Evolutionary conservation across 2,113 vertebrate genomes (phyloP).

Genomic region (Neomonachus schauinslandi): DNA sequence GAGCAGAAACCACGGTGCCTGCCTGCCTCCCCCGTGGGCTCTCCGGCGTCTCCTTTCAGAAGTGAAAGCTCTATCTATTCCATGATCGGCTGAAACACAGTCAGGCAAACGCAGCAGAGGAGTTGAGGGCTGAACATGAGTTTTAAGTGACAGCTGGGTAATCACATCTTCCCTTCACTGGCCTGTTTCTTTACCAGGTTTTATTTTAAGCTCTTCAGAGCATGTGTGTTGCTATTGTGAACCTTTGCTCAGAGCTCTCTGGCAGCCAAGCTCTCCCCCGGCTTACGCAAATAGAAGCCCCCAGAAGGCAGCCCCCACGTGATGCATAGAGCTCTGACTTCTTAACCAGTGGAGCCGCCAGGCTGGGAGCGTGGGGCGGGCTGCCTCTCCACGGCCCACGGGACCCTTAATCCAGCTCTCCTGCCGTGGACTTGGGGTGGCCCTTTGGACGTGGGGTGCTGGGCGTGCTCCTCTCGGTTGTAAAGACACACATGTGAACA

Average conservation of each 20-base stretch:
- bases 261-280: conserved; percentile 56
- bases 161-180: neutral
- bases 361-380: neutral
- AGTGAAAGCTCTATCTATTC: rapidly evolving
- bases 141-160: neutral
- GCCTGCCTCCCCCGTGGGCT: neutral
- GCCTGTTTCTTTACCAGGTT: neutral
- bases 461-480: neutral
- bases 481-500: neutral
- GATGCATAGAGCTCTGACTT: neutral
- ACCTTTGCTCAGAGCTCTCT: neutral
- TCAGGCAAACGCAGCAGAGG: neutral
- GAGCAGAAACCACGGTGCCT: neutral
- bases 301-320: conserved; percentile 12
- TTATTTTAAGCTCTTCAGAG: conserved; percentile 47
- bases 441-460: rapidly evolving
- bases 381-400: neutral
- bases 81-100: neutral
- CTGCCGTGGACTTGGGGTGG: rapidly evolving
- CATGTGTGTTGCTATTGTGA: neutral
- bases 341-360: rapidly evolving
- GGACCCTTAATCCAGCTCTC: too few species aligned
- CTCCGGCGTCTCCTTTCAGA: neutral
- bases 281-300: conserved; percentile 62
- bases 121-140: neutral